Evolutionary conservation across 2,113 vertebrate species (phyloP), one percentile per base, ranked within the genome.

Genomic region (Zeus faber): DNA sequence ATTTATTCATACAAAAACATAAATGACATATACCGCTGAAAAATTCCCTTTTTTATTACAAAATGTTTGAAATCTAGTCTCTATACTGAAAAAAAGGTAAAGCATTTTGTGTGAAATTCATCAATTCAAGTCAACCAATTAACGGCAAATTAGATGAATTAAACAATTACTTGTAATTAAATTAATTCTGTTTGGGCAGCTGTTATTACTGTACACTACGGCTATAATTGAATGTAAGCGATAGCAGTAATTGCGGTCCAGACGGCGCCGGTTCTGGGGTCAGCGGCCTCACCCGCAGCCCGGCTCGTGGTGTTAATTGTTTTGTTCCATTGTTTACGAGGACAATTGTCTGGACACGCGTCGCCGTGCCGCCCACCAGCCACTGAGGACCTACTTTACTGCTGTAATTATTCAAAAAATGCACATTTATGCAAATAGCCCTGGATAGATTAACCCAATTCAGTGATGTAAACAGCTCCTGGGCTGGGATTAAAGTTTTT

Each of bases 381-480:
- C 54, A 47, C 62, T n/a, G n/a, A n/a, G 55, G 33, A 65, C 52
- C 51, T 48, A 48, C 53, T 50, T 49, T 74, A 74, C 58, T 79
- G 76, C 84, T 84, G 80, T 83, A 85, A 90, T 89, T 89, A 89
- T 89, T 82, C 76, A 85, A 87, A 89, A 37, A 86, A 87, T 86
- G 78, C 87, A 89, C 81, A 85, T 89, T 86, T 89, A 89, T 89
- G 82, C 81, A 88, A 87, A 89, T 81, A 52, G 47, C 7, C 20
- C 4, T n/a, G 9, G 55, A 58, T 78, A 88, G 87, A 90, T 90
- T 90, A 89, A 89, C 88, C 88, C 87, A 86, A 87, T 87, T 89
- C 85, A 74, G 53, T 14, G 66, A 70, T 80, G 72, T 86, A 87
- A 87, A 88, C 85, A 85, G 80, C 61, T 82, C 68, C 59, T 55